Evolutionary conservation across 2,797 vertebrate genomes (phyloP).

Genomic region (Crocidura indochinensis): DNA sequence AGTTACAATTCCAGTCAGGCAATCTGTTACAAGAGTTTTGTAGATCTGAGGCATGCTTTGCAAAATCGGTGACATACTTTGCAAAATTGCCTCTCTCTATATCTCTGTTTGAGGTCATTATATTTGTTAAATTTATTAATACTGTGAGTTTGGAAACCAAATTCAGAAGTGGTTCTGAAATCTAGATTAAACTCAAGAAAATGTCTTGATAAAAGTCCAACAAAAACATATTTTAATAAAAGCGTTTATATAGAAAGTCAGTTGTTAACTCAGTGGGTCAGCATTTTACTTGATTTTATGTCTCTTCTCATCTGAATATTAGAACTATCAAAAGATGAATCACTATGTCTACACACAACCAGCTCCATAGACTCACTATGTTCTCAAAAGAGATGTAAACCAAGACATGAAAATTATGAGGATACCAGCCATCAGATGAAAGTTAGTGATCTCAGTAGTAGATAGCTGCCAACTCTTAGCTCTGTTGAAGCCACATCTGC

Average conservation of each 20-base stretch:
- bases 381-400: too few species aligned
- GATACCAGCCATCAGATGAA: too few species aligned
- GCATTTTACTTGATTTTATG: neutral
- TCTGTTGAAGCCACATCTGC: too few species aligned
- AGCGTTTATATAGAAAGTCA: neutral
- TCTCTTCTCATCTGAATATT: constrained; percentile 63
- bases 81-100: neutral
- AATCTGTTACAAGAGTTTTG: constrained; percentile 60
- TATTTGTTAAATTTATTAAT: constrained; percentile 65
- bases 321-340: constrained; percentile 49
- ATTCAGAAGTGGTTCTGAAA: constrained; percentile 52
- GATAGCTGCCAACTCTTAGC: too few species aligned
- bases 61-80: neutral
- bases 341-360: too few species aligned
- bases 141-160: constrained; percentile 19
- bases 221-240: neutral
- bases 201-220: constrained; percentile 24
- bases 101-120: neutral
- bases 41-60: neutral
- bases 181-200: constrained; percentile 22
- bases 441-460: too few species aligned
- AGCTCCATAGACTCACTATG: too few species aligned
- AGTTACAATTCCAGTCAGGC: constrained; percentile 66
- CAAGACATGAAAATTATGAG: too few species aligned
- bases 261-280: neutral